Evolutionary conservation across 2,797 vertebrate genomes (phyloP).

Genomic region (Calcarius lapponicus): DNA sequence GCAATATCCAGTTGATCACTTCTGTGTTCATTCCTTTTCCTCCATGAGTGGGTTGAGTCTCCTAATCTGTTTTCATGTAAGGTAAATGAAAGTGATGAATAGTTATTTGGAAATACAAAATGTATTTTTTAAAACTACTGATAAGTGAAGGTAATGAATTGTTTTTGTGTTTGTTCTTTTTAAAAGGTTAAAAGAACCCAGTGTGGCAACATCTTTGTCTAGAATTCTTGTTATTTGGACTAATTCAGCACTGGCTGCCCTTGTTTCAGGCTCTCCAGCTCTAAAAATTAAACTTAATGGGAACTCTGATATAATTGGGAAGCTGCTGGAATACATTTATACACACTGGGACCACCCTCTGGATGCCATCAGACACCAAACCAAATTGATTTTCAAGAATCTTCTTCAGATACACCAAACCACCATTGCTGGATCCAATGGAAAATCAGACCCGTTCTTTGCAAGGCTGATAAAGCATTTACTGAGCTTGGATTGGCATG

Average conservation of each 20-base stretch:
- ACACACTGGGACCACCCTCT: conserved; percentile 95
- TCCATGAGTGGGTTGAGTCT: neutral
- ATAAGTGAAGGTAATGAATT: neutral
- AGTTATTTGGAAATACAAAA: neutral
- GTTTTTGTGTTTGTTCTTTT: neutral
- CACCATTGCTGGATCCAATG: neutral
- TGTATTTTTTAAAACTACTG: neutral
- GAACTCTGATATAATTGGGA: conserved; percentile 73
- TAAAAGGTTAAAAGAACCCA: conserved; percentile 89
- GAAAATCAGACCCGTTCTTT: conserved; percentile 80
- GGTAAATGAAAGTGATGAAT: neutral
- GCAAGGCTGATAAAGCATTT: conserved; percentile 79
- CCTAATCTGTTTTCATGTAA: neutral
- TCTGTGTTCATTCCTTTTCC: neutral
- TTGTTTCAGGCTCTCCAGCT: conserved; percentile 70
- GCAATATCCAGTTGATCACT: neutral
- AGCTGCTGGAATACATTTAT: conserved; percentile 89
- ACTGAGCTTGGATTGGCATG: conserved; percentile 90
- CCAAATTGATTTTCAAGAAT: conserved; percentile 88
- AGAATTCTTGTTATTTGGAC: conserved; percentile 90
- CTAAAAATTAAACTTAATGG: conserved; percentile 80
- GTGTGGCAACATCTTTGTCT: conserved; percentile 86
- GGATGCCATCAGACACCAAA: conserved; percentile 92
- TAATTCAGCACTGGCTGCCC: conserved; percentile 80
- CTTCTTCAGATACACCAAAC: conserved; percentile 85